Evolutionary conservation across 2,797 vertebrate species (phyloP), one percentile per base, ranked within the genome.

Genomic region (Hozukius guyotensis): DNA sequence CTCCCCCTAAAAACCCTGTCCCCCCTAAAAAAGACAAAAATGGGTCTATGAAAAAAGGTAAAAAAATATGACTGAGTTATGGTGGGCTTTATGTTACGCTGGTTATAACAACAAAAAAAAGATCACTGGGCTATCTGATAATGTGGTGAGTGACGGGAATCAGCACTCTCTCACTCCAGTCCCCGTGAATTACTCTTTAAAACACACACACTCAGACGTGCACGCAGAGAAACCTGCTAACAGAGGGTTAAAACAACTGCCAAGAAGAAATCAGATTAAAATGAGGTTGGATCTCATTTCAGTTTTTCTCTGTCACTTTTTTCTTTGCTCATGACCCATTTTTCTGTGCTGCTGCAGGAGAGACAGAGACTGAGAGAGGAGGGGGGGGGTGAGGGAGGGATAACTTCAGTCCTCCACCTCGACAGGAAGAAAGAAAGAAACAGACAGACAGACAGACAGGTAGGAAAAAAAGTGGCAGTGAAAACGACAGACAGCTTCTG

Each of bases 241-340:
- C 76, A 78, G 25, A 82, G 88, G 88, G 88, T 93, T 93, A 90
- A 90, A 92, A 93, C 83, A 88, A 84, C 82, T 90, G 90, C 90
- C 89, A 88, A 83, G 83, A 82, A 91, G 83, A 94, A 91, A 93
- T 90, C 90, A 86, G 83, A 91, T 88, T 92, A 91, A 94, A 94
- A 94, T 88, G 69, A 93, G 92, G 89, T 92, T 92, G 88, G 90
- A 88, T 92, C 90, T 92, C 84, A 81, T 90, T 89, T 94, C 88
- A 89, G 69, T 89, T 92, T 92, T 83, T 90, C 63, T 90, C 86
- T 92, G 81, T 89, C 87, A 87, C 89, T 88, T 88, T 91, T 92
- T 91, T 90, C 83, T 92, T 75, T 80, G 81, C 81, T 88, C 87
- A 68, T 95, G 94, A 96, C 95, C 95, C 93, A 95, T 94, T 95